Base-by-base conservation (phyloP, 2,113 vertebrate genomes). In the Ramphastos sulfuratus region DNA sequence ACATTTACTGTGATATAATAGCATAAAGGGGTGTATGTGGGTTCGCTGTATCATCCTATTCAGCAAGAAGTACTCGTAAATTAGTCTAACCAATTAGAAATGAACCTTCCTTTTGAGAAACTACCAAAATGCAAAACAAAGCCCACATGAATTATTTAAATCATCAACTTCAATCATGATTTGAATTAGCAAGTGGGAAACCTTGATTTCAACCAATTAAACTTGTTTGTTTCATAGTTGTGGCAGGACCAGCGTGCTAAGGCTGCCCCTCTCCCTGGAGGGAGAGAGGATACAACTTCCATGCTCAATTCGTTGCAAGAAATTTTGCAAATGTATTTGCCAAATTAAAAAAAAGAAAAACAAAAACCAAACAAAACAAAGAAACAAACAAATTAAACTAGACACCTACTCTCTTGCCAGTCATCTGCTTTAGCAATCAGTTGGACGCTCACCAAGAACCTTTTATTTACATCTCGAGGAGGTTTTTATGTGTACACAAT, bases 341-440 rank as follows among this genome's bases (percentile, higher is more conserved):
- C 52, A 50, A 50, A 1, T 37, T 42, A 33, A 11, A 7, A 82
- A 87, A 35, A 10, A 30, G 59, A 85, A 25, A 76, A 95, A 37
- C 10, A 58, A 15, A 44, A 44, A 44, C 44, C 37, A 37, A 37
- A 50, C 48, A 50, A 50, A 44, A 44, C 42, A 52, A 52, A 12
- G 23, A 52, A 52, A 52, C 50, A 52, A 52, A 24, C 50, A 52
- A 52, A 52, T 25, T 52, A 52, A 93, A 75, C 33, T 30, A 82
- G 77, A 86, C 85, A 83, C 85, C 88, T 65, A 86, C 92, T 83
- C 87, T 61, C 85, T 69, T 74, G 72, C 67, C 87, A 94, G 69
- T 83, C 87, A 77, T 39, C 72, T 66, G 79, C 64, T 91, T 91
- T 77, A 81, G 92, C 93, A 86, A 92, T 60, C 73, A 39, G 44